Conservation (phyloP, 2,113 vertebrate genomes). For the Dasyornis broadbenti region DNA sequence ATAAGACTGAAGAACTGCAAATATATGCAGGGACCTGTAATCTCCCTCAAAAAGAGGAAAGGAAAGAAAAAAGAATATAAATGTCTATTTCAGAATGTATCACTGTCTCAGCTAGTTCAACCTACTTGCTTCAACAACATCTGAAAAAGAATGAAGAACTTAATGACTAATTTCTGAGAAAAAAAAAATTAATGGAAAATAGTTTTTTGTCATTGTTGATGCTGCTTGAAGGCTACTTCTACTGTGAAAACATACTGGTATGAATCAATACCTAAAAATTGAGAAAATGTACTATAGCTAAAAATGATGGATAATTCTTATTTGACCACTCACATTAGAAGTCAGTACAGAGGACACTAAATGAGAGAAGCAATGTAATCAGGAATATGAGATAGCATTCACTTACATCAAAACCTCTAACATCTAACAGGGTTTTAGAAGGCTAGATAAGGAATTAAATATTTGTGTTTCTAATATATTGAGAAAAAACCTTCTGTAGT, state of each 20-base stretch:
- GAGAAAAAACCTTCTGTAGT: not conserved
- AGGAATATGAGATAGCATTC: not conserved
- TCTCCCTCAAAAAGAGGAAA: not conserved
- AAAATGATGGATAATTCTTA: not conserved
- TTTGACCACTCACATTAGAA: not conserved
- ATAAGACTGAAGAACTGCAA: not conserved
- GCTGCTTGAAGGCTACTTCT: not conserved
- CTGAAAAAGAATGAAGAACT: not conserved
- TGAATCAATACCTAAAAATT: not conserved
- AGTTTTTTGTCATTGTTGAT: not conserved
- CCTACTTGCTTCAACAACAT: not conserved
- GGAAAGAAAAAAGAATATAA: not conserved
- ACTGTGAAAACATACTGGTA: not conserved
- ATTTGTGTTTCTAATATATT: not conserved
- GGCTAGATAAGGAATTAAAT: not conserved
- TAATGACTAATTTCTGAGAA: not conserved
- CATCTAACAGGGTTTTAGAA: not conserved
- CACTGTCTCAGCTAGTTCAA: not conserved
- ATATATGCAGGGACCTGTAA: not conserved
- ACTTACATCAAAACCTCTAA: not conserved
- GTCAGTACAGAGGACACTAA: not conserved
- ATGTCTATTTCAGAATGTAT: not conserved
- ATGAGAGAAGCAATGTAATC: not conserved
- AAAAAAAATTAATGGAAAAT: not conserved
- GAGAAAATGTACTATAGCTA: not conserved